A percentile compares a stretch with the other conserved stretches of the same genome.
Evolutionary conservation across 2,888 invertebrate genomes (phyloP).

Genomic region (Rotaria sp.): DNA sequence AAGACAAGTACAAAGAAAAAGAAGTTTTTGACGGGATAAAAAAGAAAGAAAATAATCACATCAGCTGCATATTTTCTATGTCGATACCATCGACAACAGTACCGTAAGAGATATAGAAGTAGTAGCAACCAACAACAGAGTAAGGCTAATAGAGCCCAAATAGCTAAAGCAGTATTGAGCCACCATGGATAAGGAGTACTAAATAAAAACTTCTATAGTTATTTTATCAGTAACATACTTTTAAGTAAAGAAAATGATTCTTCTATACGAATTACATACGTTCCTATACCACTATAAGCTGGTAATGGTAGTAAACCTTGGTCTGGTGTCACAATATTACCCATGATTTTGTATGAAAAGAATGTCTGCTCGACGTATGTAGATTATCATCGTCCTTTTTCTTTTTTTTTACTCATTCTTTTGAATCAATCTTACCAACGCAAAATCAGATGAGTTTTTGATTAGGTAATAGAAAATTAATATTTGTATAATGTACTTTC

Average conservation of each 20-base stretch:
- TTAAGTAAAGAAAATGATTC: background rate
- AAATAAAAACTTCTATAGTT: background rate
- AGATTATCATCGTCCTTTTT: background rate
- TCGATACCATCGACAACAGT: background rate
- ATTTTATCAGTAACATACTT: background rate
- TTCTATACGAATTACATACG: background rate
- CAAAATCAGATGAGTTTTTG: background rate
- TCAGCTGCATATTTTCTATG: background rate
- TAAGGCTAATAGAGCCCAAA: slow-evolving; percentile 3
- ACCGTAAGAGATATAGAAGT: background rate
- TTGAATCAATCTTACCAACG: background rate
- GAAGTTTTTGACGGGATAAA: background rate
- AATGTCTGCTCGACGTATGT: background rate
- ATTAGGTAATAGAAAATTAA: background rate
- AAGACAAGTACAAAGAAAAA: background rate
- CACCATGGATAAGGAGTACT: background rate
- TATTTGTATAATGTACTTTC: background rate
- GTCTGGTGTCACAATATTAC: slow-evolving; percentile 8
- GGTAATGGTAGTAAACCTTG: slow-evolving; percentile 10
- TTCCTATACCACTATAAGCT: background rate
- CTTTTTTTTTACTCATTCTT: background rate
- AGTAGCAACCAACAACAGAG: background rate
- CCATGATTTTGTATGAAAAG: slow-evolving; percentile 6
- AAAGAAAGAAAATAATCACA: background rate
- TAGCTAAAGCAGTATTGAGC: background rate